Evolutionary conservation across 1,140 invertebrate species (phyloP).

Genomic region (Hestina assimilis): DNA sequence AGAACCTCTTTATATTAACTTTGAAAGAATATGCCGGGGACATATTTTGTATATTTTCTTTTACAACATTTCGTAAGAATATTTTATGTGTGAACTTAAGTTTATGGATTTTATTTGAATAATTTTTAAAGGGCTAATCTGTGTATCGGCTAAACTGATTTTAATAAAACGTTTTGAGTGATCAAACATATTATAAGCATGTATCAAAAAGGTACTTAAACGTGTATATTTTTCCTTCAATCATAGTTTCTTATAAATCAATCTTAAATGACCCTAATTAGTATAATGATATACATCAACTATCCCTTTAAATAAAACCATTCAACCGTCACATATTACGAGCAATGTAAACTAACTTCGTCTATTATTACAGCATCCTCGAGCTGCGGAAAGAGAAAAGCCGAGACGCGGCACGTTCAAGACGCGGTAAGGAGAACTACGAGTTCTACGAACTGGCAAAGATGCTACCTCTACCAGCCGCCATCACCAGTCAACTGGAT

Average conservation of each 20-base stretch:
- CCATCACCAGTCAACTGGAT: constrained; percentile 98
- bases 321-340: too few species aligned
- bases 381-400: constrained; percentile 98
- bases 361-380: constrained; percentile 89
- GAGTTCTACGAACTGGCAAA: constrained; percentile 99
- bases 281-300: too few species aligned
- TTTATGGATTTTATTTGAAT: not conserved
- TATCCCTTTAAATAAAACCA: too few species aligned
- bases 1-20: not conserved
- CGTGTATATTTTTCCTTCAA: not conserved
- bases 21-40: not conserved
- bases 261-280: constrained; percentile 7
- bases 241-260: not conserved
- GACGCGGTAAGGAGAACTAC: constrained; percentile 98
- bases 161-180: too few species aligned
- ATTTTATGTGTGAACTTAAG: too few species aligned
- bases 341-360: constrained; percentile 40
- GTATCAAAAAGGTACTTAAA: not conserved
- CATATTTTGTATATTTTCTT: not conserved
- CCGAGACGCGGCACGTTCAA: constrained; percentile 94
- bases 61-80: not conserved
- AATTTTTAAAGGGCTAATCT: not conserved
- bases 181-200: not conserved
- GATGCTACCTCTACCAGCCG: constrained; percentile 96
- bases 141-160: too few species aligned